Evolutionary conservation across 2,888 invertebrate species (phyloP).

Genomic region (Hypomecis atomaria): DNA sequence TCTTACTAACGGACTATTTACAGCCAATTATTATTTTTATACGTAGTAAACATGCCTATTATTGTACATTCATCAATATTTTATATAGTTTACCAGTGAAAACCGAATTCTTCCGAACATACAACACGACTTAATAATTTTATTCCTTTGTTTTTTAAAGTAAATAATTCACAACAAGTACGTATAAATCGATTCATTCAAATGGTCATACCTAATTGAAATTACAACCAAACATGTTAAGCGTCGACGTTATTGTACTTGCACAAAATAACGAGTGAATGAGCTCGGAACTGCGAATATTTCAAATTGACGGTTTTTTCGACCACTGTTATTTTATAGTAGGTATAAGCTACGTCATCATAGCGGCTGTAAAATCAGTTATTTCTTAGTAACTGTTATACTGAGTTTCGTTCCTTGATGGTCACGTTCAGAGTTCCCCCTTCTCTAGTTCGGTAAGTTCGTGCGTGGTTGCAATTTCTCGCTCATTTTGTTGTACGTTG

Average conservation of each 20-base stretch:
- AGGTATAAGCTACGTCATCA: neutral
- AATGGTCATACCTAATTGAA: slow-evolving; percentile 12
- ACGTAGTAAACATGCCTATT: neutral
- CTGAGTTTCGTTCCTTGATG: slow-evolving; percentile 9
- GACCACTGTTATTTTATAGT: neutral
- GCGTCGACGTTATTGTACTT: slow-evolving; percentile 47
- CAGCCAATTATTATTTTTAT: too few species aligned
- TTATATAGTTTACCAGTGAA: slow-evolving; percentile 1
- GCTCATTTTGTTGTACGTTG: slow-evolving; percentile 71
- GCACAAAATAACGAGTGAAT: slow-evolving; percentile 59
- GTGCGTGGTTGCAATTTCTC: slow-evolving; percentile 83
- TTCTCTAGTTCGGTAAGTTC: slow-evolving; percentile 87
- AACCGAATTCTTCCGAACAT: neutral
- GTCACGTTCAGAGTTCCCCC: slow-evolving; percentile 69
- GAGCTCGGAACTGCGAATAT: slow-evolving; percentile 53
- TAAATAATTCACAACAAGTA: neutral
- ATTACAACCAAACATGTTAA: slow-evolving; percentile 43
- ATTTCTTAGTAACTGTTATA: neutral
- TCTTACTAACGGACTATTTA: too few species aligned
- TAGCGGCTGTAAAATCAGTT: neutral
- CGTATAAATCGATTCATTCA: neutral
- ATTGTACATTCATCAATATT: neutral
- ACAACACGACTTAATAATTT: neutral
- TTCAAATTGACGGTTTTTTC: neutral
- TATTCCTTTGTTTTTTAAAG: neutral